Base-by-base conservation (phyloP, 2,797 vertebrate species). In the Myiotriccus ornatus region DNA sequence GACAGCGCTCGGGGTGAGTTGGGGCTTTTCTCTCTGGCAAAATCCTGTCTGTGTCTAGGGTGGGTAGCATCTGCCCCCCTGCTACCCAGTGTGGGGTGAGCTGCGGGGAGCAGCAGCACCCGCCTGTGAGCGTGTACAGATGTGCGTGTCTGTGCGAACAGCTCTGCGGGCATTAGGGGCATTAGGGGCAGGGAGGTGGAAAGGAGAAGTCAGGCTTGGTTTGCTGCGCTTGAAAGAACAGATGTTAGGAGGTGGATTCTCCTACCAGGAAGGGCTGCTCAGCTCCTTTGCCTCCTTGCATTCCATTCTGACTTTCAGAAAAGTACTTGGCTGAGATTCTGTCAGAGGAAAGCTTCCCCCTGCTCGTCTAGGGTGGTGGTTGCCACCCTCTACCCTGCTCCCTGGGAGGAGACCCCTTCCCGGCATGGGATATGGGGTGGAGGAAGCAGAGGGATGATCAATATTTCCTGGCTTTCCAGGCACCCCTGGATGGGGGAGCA, bases 1-100 rank as follows among this genome's bases (percentile, higher is more conserved):
- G 74, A 43, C 32, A 28, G 77, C n/a, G 5, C 56, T 56, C 18
- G 7, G 2, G 77, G 96, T 97, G 88, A 97, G 96, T 96, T 35
- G 17, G 85, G 65, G 24, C 21, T 34, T 78, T 85, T 14, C 12
- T 65, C 8, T 23, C 10, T 2, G 3, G 44, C 44, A 9, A 5
- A 35, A 12, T 7, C 16, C 35, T 4, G 18, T 27, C 35, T 9
- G n/a, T 1, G 47, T 7, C 57, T n/a, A 0, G 56, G 30, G 7
- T 15, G 37, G 19, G 28, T 8, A 3, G 6, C 24, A 12, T 7
- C 37, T 30, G 73, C 41, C 43, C 24, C 24, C 10, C 14, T 11
- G 93, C 43, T 19, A 2, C 17, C 41, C 34, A 17, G 89, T 15
- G 16, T 1, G 3, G 67, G 70, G 3, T 27, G 71, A 32, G 89